phyloP scores from a whole-genome alignment of 30 jellyfish, hydroid and myxozoan genomes.

The Turritopsis rubra region DNA sequence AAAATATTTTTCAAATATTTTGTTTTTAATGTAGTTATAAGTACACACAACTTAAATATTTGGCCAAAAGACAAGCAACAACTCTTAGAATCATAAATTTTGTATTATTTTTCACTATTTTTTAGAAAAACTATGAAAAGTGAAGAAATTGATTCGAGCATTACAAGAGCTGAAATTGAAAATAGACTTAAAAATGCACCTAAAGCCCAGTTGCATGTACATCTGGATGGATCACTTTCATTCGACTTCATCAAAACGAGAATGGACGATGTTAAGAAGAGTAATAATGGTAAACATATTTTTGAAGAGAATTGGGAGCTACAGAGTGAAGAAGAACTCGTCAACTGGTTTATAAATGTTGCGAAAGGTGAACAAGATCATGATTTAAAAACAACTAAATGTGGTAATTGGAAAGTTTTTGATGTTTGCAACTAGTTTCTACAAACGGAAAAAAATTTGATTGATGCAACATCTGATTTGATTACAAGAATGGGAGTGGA shows the following conservation, averaged over 20 bases:
- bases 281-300: background rate
- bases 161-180: background rate
- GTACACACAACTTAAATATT: no score
- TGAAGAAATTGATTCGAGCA: background rate
- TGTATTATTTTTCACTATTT: background rate
- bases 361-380: background rate
- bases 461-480: constrained; percentile 10
- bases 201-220: constrained; percentile 14
- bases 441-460: constrained; percentile 8
- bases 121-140: background rate
- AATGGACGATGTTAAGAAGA: background rate
- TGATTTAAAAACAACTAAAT: background rate
- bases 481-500: background rate
- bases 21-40: no score
- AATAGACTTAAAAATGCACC: constrained; percentile 7
- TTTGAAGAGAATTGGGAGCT: constrained; percentile 16
- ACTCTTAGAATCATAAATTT: no score
- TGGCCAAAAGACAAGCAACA: no score
- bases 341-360: constrained; percentile 7
- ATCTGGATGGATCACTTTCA: constrained; percentile 23
- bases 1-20: no score
- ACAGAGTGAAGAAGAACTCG: background rate
- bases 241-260: constrained; percentile 5
- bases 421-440: constrained; percentile 22
- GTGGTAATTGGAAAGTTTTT: constrained; percentile 17